A percentile compares a stretch with the other conserved stretches of the same genome.
Conservation (phyloP, 2,888 invertebrate genomes). For the Lasioglossum zephyrum region DNA sequence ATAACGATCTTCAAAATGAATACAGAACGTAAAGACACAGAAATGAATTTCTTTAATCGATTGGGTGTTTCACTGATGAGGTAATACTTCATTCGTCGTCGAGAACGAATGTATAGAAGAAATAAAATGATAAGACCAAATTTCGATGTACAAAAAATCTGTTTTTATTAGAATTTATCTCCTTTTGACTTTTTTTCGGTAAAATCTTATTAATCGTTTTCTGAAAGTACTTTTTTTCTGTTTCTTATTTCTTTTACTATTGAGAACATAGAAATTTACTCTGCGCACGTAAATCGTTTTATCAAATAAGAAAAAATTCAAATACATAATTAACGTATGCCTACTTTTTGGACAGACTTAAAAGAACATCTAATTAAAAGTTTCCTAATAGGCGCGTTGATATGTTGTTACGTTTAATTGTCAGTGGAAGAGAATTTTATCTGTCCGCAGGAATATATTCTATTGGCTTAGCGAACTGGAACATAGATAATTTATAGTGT, state of each 20-base stretch:
- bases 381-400: conserved; percentile 58
- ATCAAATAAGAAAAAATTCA: conserved; percentile 35
- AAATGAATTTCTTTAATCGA: conserved; percentile 2
- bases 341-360: conserved; percentile 28
- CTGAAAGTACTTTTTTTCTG: conserved; percentile 31
- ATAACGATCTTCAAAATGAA: conserved; percentile 6
- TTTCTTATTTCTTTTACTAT: conserved; percentile 3
- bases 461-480: conserved; percentile 53
- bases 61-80: background rate
- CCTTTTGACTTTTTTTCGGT: conserved; percentile 39
- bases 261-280: conserved; percentile 58
- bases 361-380: conserved; percentile 42
- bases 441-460: conserved; percentile 27
- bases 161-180: conserved; percentile 62
- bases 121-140: conserved; percentile 55
- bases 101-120: conserved; percentile 26
- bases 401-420: conserved; percentile 62
- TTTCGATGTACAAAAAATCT: conserved; percentile 70
- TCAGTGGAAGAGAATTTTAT: conserved; percentile 54
- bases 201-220: conserved; percentile 56
- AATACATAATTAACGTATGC: background rate
- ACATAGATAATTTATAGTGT: conserved; percentile 31
- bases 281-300: conserved; percentile 37
- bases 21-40: background rate
- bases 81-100: background rate